Base-by-base conservation (phyloP, 2,113 vertebrate genomes). In the Nothobranchius kuhntae region DNA sequence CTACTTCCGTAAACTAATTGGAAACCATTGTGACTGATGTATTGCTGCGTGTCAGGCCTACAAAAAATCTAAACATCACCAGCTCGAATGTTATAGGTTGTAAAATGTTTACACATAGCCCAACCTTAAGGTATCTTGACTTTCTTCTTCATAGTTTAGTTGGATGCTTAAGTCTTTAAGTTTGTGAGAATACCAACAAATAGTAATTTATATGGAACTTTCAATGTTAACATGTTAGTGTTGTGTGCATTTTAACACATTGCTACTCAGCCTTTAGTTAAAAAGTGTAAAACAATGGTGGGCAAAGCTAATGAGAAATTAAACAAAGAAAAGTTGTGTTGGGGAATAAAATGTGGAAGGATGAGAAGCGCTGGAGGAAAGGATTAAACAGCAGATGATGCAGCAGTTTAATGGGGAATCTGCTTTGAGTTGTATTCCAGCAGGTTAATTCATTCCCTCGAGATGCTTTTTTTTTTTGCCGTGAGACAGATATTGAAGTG, bases 381-480 rank as follows among this genome's bases (percentile, higher is more conserved):
- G 44, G 60, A 50, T 40, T 56, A 52, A 68, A 65, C 30, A 17
- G 21, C 10, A 45, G 46, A 50, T 53, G 26, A 57, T 74, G n/a
- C 36, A 11, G 46, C 26, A 58, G 66, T 61, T 71, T 61, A 75
- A 61, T 68, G 42, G 62, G 52, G 53, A 78, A 36, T 55, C 30
- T 58, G 45, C n/a, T 46, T n/a, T 9, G 17, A 56, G 52, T 14
- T 26, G 53, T 61, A 6, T 64, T 61, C 48, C 46, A 13, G 48
- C 35, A 59, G 44, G 47, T 73, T 69, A 70, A 77, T 80, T 56
- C 74, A 10, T 51, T 64, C 72, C 46, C 38, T 3, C 1, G 40
- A 63, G 60, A 60, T 26, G 47, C 56, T 40, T 7, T 30, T 77
- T 58, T 60, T 9, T 40, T 40, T 40, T 40, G 30, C 65, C 71